Conservation (phyloP, 2,113 vertebrate species). For the Stegostoma tigrinum region DNA sequence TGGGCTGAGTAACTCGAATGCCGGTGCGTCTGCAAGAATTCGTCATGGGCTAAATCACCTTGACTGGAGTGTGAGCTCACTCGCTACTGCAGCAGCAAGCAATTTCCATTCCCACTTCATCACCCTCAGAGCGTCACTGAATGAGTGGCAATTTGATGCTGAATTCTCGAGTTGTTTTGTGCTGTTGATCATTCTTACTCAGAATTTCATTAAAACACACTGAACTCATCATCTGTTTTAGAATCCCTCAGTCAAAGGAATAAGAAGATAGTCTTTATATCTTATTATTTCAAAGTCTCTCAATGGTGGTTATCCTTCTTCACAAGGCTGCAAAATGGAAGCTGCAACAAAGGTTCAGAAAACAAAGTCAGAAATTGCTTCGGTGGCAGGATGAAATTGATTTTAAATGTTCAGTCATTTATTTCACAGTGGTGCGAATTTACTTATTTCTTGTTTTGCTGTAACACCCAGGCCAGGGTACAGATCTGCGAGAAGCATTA, state of each 20-base stretch:
- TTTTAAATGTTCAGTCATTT: neutral
- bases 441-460: neutral
- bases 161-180: neutral
- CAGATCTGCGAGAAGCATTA: too few species aligned
- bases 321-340: neutral
- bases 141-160: neutral
- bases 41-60: neutral
- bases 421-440: neutral
- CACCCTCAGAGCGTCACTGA: neutral
- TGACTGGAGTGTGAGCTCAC: neutral
- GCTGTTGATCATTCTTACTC: neutral
- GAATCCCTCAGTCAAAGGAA: neutral
- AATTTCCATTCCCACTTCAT: neutral
- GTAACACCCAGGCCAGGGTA: neutral
- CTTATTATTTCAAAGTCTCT: neutral
- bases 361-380: neutral
- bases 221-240: neutral
- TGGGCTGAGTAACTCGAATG: neutral
- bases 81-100: neutral
- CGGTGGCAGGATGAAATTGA: neutral
- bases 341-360: neutral
- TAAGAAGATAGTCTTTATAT: neutral
- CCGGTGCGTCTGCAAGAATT: neutral
- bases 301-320: neutral
- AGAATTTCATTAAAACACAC: too few species aligned